Base-by-base conservation (phyloP, 2,888 invertebrate genomes). In the Dioctria linearis region DNA sequence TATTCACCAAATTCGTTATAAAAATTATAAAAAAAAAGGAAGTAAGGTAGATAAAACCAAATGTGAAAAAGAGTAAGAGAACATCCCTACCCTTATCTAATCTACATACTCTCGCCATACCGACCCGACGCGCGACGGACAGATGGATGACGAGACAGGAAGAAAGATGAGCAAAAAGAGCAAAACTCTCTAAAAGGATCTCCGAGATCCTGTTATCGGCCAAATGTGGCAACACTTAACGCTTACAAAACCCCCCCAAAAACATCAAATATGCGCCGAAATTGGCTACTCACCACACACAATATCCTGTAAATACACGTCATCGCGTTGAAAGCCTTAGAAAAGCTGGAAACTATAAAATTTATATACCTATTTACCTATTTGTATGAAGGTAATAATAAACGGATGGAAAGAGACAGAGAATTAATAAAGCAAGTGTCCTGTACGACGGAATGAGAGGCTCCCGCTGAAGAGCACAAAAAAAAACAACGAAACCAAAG, bases 321-420 rank as follows among this genome's bases (percentile, higher is more conserved):
- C 76, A 80, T 80, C 78, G 69, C 80, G 80, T 80, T 80, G 80
- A 80, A 80, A 80, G 76, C 80, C 80, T 63, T 78, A 76, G 57
- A 80, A 78, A 66, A 80, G 80, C 75, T 80, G 43, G 25, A 80
- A 69, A 63, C 73, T 71, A 80, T 71, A 43, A 63, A 73, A 73
- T 80, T 80, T 80, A 80, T 80, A 80, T 61, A 80, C 54, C 73
- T 43, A 9, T 2, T 2, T 25, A 25, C 25, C 25, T 25, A 25
- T 25, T 25, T 25, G 25, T 25, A 25, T 25, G 25, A 2, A 25
- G 25, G 25, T 25, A 25, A 25, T 25, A 25, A 25, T 25, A 59
- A 42, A n/a, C 13, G 57, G 46, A 8, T 42, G 3, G 39, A 63
- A 59, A 71, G 51, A 8, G 71, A 80, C n/a, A 5, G 49, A 73